Conservation (phyloP, 1,140 invertebrate species). For the Lethrus apterus region DNA sequence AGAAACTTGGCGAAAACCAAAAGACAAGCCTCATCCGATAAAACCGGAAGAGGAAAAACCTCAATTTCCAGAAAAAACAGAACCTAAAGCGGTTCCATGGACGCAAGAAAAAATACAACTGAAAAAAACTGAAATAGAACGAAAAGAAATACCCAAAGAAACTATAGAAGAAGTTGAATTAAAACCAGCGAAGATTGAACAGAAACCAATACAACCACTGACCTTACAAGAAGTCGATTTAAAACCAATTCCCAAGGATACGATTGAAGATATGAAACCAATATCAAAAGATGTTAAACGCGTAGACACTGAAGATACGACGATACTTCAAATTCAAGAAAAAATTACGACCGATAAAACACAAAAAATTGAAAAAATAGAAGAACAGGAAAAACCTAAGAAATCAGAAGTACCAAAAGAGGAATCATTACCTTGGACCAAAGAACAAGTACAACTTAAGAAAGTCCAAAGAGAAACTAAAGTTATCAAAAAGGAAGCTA, state of each 20-base stretch:
- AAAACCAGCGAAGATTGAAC: conserved; percentile 20
- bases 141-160: conserved; percentile 37
- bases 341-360: background rate
- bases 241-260: conserved; percentile 1
- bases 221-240: background rate
- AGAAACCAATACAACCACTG: background rate
- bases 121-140: conserved; percentile 35
- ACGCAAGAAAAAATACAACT: conserved; percentile 37
- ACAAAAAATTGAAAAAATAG: conserved; percentile 1
- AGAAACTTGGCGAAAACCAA: background rate
- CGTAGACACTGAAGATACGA: conserved; percentile 4
- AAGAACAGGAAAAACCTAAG: conserved; percentile 2
- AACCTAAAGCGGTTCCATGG: conserved; percentile 30
- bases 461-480: conserved; percentile 1
- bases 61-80: background rate
- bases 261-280: background rate
- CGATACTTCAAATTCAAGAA: conserved; percentile 9
- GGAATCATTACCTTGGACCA: conserved; percentile 8
- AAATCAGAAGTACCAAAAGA: background rate
- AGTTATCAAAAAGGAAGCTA: background rate
- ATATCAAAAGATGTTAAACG: background rate
- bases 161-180: conserved; percentile 25
- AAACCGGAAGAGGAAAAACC: conserved; percentile 6
- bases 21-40: too few species aligned
- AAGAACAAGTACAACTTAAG: conserved; percentile 6